Percentiles rank a stretch among this genome's conserved stretches.
These are phyloP conservation scores for Yponomeuta sedellus DNA, from an alignment of 2,888 invertebrate genomes.

Conservation along the genomic window DNA sequence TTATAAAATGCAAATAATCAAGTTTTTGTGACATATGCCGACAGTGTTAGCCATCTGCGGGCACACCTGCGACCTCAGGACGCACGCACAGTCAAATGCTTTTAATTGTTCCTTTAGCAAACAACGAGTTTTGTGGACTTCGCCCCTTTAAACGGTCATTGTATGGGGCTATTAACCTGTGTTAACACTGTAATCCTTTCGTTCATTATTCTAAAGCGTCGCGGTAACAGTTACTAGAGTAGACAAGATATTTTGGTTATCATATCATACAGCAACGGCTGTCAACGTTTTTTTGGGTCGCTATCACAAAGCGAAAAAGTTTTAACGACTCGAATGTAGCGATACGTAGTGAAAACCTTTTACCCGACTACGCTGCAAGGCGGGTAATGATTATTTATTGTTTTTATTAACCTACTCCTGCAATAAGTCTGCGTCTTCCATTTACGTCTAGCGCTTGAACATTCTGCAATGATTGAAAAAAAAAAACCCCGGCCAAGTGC, in stretches of 20 bases:
- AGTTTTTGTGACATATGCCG: background rate
- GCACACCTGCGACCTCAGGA: slow-evolving; percentile 6
- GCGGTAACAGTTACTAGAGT: background rate
- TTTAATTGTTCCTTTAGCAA: slow-evolving; percentile 12
- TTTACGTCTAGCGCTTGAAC: too few relatives aligned
- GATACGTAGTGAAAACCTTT: too few relatives aligned
- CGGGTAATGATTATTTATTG: too few relatives aligned
- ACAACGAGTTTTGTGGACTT: slow-evolving; percentile 11
- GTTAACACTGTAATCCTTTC: background rate
- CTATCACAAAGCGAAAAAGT: too few relatives aligned
- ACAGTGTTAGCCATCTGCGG: slow-evolving; percentile 11
- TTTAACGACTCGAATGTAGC: too few relatives aligned
- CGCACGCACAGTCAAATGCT: slow-evolving; percentile 10
- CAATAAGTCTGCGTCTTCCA: too few relatives aligned
- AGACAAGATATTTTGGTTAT: background rate
- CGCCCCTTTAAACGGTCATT: slow-evolving; percentile 8
- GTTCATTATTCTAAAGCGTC: background rate
- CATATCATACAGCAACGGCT: too few relatives aligned
- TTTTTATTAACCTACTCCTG: too few relatives aligned
- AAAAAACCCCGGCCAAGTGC: too few relatives aligned
- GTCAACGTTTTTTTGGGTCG: too few relatives aligned
- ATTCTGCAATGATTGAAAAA: too few relatives aligned
- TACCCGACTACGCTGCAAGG: too few relatives aligned
- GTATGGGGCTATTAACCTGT: slow-evolving; percentile 13
- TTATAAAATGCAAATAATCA: slow-evolving; percentile 13